Conservation (phyloP, 2,797 vertebrate genomes). For the Caiman crocodilus region DNA sequence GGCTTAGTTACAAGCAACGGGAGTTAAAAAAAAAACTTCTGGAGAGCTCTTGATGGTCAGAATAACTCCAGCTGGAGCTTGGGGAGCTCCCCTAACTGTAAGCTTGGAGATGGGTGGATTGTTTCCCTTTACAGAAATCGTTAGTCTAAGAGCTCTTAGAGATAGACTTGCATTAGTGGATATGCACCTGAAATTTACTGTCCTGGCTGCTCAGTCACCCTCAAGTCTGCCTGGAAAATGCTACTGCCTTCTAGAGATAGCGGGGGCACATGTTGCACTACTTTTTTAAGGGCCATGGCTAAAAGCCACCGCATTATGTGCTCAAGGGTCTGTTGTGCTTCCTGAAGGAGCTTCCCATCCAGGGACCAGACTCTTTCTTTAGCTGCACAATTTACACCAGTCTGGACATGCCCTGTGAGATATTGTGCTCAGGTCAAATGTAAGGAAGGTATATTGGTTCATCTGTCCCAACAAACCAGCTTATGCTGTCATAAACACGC, state of each 20-base stretch:
- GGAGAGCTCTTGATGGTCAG: not conserved
- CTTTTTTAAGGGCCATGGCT: not conserved
- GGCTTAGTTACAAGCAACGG: not conserved
- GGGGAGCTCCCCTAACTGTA: not conserved
- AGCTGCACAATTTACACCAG: not conserved
- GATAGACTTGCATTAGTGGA: not conserved
- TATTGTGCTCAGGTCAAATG: too few relatives aligned
- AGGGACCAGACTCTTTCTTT: too few relatives aligned
- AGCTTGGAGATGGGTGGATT: not conserved
- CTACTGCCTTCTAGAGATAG: rapidly evolving
- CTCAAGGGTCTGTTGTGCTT: not conserved
- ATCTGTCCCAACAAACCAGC: too few relatives aligned
- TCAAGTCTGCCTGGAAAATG: not conserved
- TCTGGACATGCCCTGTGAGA: too few relatives aligned
- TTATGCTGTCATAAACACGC: not conserved
- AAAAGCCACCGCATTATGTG: rapidly evolving
- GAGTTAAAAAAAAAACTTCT: not conserved
- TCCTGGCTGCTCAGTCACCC: not conserved
- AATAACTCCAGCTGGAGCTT: not conserved
- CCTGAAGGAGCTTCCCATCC: not conserved
- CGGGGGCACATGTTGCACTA: too few relatives aligned
- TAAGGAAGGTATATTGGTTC: too few relatives aligned
- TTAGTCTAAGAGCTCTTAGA: not conserved
- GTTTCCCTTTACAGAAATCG: not conserved
- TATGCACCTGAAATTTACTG: not conserved